Evolutionary conservation across 2,888 invertebrate species (phyloP).

Genomic region (Drosophila kokeensis): DNA sequence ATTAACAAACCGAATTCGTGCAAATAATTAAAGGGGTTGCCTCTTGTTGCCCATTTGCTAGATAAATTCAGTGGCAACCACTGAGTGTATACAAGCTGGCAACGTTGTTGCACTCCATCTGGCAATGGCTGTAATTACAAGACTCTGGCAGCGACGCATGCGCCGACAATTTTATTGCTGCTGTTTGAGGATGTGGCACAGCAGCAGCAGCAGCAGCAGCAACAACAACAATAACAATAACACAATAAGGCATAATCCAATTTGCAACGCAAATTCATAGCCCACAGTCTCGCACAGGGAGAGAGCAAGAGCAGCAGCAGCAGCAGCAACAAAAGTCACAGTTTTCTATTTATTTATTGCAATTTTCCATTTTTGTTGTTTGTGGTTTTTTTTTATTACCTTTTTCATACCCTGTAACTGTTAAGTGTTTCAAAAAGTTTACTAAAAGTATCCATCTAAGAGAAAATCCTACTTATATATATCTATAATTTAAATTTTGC

Average conservation of each 20-base stretch:
- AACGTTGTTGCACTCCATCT: constrained; percentile 12
- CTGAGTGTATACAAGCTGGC: constrained; percentile 31
- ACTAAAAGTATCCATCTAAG: background rate
- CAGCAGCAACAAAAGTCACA: constrained; percentile 27
- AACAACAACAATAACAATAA: constrained; percentile 36
- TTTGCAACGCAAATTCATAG: constrained; percentile 71
- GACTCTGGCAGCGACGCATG: constrained; percentile 52
- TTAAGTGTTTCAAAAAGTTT: background rate
- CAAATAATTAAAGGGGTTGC: constrained; percentile 69
- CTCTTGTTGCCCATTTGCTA: constrained; percentile 20
- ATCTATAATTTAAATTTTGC: background rate
- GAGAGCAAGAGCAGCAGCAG: constrained; percentile 7
- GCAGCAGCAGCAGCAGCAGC: constrained; percentile 26
- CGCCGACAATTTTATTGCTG: constrained; percentile 53
- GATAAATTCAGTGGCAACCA: constrained; percentile 50
- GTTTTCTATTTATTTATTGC: constrained; percentile 70
- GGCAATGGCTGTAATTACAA: constrained; percentile 50
- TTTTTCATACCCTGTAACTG: constrained; percentile 19
- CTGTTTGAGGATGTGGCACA: constrained; percentile 62
- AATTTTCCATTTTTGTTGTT: constrained; percentile 56
- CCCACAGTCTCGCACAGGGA: constrained; percentile 26
- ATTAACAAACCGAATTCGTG: constrained; percentile 70
- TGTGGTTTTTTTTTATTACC: constrained; percentile 14
- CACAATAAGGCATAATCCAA: constrained; percentile 70
- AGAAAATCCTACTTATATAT: background rate